A percentile compares a stretch with the other conserved stretches of the same genome.
These are phyloP conservation scores for Spermophilus dauricus DNA, from an alignment of 2,113 vertebrate genomes.

Conservation along the genomic window DNA sequence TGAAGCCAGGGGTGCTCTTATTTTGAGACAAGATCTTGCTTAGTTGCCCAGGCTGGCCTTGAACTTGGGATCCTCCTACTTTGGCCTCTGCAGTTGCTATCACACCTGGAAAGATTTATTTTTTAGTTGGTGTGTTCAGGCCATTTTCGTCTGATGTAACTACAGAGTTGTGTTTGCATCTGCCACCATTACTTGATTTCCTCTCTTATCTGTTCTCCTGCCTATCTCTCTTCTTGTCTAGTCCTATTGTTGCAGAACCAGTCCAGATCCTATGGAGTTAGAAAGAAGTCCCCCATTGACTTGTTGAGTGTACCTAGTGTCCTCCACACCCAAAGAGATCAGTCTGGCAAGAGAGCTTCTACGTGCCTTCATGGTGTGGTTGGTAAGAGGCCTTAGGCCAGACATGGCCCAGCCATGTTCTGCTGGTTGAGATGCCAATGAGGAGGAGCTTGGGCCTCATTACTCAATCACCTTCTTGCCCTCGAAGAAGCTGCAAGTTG, in stretches of 20 bases:
- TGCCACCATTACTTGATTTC: not conserved
- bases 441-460: conserved; percentile 77
- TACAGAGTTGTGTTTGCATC: not conserved
- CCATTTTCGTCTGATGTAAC: not conserved
- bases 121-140: not conserved
- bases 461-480: conserved; percentile 99
- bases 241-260: not conserved
- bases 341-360: conserved; percentile 81
- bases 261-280: no score
- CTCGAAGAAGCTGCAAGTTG: conserved; percentile 99
- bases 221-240: not conserved
- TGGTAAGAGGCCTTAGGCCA: conserved; percentile 74
- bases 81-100: no score
- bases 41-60: no score
- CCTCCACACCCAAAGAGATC: no score
- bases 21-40: no score
- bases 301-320: not conserved
- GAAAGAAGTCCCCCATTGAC: no score
- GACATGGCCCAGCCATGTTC: conserved; percentile 81
- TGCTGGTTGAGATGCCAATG: conserved; percentile 83
- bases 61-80: no score
- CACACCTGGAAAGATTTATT: not conserved
- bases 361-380: conserved; percentile 74
- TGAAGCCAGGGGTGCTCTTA: no score
- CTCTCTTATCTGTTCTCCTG: not conserved